Evolutionary conservation across 2,113 vertebrate species (phyloP).

Genomic region (Hoplias malabaricus): DNA sequence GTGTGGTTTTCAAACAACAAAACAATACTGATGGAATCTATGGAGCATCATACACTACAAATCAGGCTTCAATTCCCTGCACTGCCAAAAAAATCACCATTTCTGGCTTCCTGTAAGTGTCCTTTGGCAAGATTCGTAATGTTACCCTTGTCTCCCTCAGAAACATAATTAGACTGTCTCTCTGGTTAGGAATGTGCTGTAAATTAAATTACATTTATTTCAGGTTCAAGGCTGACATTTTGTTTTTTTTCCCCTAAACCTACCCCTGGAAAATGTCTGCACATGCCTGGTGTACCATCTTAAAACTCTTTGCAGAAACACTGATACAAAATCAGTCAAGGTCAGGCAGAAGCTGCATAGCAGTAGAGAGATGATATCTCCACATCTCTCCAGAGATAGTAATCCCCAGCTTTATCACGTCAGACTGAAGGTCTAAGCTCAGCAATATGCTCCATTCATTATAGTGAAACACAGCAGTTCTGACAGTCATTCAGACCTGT

Average conservation of each 20-base stretch:
- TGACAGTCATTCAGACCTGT: background rate
- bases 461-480: background rate
- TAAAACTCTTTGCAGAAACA: background rate
- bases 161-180: too few species aligned
- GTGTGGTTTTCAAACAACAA: too few species aligned
- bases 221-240: too few species aligned
- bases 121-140: too few species aligned
- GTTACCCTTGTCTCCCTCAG: too few species aligned
- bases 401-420: slow-evolving; percentile 59
- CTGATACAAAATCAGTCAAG: slow-evolving; percentile 15
- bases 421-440: slow-evolving; percentile 57
- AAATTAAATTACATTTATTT: too few species aligned
- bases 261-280: background rate
- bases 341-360: background rate
- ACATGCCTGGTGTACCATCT: background rate
- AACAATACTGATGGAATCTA: too few species aligned
- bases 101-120: too few species aligned
- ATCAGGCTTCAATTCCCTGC: too few species aligned
- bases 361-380: slow-evolving; percentile 57
- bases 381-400: slow-evolving; percentile 54
- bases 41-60: too few species aligned
- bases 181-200: too few species aligned
- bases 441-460: slow-evolving; percentile 65
- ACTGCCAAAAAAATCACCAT: too few species aligned
- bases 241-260: background rate